phyloP scores from a whole-genome alignment of 1,140 invertebrate species.

The Drosophila varians region DNA sequence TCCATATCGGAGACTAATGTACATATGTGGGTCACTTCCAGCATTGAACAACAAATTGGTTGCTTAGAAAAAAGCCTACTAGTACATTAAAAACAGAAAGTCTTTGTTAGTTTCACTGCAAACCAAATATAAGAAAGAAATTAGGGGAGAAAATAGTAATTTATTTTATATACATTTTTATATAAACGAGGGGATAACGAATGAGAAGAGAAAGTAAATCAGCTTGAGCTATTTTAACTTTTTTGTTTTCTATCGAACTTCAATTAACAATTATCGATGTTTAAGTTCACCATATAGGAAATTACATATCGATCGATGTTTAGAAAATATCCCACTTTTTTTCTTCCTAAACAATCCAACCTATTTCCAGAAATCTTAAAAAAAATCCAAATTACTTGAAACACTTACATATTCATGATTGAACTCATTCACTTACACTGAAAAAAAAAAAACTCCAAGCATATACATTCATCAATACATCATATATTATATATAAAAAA shows the following conservation, averaged over 20 bases:
- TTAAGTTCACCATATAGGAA: conserved; percentile 35
- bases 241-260: conserved; percentile 17
- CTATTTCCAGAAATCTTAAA: conserved; percentile 45
- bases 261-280: conserved; percentile 29
- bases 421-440: conserved; percentile 25
- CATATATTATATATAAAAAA: conserved; percentile 50
- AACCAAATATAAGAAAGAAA: conserved; percentile 17
- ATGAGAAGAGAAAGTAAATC: conserved; percentile 8
- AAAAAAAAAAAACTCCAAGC: neutral
- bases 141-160: conserved; percentile 34
- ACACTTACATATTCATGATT: conserved; percentile 26
- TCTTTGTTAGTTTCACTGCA: conserved; percentile 55
- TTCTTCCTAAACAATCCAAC: conserved; percentile 49
- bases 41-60: conserved; percentile 45
- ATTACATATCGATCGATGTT: conserved; percentile 66
- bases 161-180: conserved; percentile 79
- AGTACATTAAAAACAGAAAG: conserved; percentile 19
- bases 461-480: conserved; percentile 13
- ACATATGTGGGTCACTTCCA: conserved; percentile 37
- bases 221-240: conserved; percentile 20
- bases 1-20: conserved; percentile 51
- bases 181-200: conserved; percentile 34
- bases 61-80: conserved; percentile 6
- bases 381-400: conserved; percentile 10
- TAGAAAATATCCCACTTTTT: conserved; percentile 25